Base-by-base conservation (phyloP, 2,888 invertebrate genomes). In the Tetrapedia diversipes region DNA sequence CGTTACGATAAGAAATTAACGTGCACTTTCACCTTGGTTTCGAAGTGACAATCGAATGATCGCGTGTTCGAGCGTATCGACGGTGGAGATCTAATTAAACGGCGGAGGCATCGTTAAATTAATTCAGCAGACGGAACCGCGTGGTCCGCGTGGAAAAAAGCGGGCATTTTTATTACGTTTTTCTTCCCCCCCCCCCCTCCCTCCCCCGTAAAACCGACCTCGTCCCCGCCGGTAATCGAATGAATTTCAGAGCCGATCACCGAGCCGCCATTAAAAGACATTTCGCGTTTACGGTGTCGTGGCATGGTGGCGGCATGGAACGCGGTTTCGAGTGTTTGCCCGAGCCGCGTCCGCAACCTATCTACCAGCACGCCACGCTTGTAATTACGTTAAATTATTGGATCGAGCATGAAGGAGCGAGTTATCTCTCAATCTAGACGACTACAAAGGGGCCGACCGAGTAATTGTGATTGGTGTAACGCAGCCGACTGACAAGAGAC, bases 351-450 rank as follows among this genome's bases (percentile, higher is more conserved):
- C 64, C 43, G 59, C 69, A 22, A 66, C 61, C 51, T 73, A 71
- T 66, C 82, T 67, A 70, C 68, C 67, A 61, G 66, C 71, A 64
- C 67, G 78, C 73, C 65, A 57, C 80, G 77, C 82, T 82, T 73
- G 85, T 89, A 90, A 90, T 88, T 89, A 86, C 85, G 83, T 85
- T 87, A 85, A 90, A 89, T 89, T 89, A 89, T 89, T 86, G 83
- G 83, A 87, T 83, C 82, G 81, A 82, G 80, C 83, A 84, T 82
- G 84, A 85, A 86, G 80, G 82, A 85, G 84, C 77, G 82, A 80
- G 80, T 89, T 89, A 90, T 88, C 88, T 88, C 87, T 90, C 89
- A 88, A 90, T 90, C 87, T 86, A 82, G 67, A 61, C 72, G 75
- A 73, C 77, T 68, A 86, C 86, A 88, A 87, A 86, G 86, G 76